phyloP scores from a whole-genome alignment of 2,797 vertebrate genomes.

The Bradypodion pumilum region DNA sequence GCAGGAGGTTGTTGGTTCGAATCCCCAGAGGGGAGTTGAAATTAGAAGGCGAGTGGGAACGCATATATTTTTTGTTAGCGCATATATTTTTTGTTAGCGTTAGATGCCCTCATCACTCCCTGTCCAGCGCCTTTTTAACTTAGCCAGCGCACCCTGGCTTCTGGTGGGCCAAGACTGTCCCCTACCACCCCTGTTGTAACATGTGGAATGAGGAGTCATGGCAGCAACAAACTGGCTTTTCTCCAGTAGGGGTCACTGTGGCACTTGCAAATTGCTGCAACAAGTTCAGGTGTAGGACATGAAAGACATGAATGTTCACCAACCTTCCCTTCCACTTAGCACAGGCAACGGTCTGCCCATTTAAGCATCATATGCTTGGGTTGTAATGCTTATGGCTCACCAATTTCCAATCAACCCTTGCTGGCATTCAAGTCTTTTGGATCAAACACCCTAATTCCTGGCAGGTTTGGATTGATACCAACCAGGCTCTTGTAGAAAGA shows the following conservation, averaged over 20 bases:
- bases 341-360: neutral
- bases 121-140: too few relatives aligned
- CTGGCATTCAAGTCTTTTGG: fast-evolving
- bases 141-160: too few relatives aligned
- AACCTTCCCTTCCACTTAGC: neutral
- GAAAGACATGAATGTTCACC: slow-evolving; percentile 17
- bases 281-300: neutral
- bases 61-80: too few relatives aligned
- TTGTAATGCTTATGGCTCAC: neutral
- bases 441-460: slow-evolving; percentile 29
- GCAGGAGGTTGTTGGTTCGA: too few relatives aligned
- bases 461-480: slow-evolving; percentile 25
- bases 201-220: neutral
- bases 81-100: too few relatives aligned
- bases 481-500: slow-evolving; percentile 23
- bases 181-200: neutral
- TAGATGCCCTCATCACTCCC: too few relatives aligned
- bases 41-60: too few relatives aligned
- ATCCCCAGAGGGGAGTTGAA: too few relatives aligned
- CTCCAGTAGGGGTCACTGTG: slow-evolving; percentile 46
- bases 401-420: slow-evolving; percentile 13
- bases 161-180: neutral
- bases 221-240: neutral
- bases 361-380: neutral
- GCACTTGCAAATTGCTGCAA: neutral